Evolutionary conservation across 2,888 invertebrate genomes (phyloP), one percentile per base, ranked within the genome.

Genomic region (Ditula angustiorana): DNA sequence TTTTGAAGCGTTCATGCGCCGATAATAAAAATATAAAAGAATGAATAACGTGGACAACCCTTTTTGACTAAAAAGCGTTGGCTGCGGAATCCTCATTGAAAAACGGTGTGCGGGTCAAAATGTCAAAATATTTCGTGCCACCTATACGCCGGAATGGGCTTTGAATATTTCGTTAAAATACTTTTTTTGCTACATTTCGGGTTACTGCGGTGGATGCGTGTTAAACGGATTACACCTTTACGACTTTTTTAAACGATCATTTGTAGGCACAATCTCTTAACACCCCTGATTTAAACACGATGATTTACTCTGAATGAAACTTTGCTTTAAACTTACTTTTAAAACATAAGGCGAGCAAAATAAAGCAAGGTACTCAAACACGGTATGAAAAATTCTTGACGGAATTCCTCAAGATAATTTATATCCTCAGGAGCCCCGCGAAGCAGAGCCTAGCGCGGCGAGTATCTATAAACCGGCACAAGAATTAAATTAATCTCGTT

Each of bases 401-500:
- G 21, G 55, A 67, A 67, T 64, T 64, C 67, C 64, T 23, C 44
- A 49, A 44, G 60, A 37, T 62, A 69, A 69, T 69, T 68, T 70
- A 69, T 67, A 57, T 49, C 57, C 65, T 64, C 58, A 62, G 41
- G 30, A 60, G 52, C 53, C n/a, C 49, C 47, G 41, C 58, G 60
- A 35, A 61, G 65, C 65, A 63, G 66, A 68, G 67, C 61, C 69
- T 64, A 66, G 68, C 71, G 69, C 69, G 69, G 70, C 73, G 69
- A 69, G 72, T 73, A 69, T 69, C 72, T 70, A 70, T 69, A 61
- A 64, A 69, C 67, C 68, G 67, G 69, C 69, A 71, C 68, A 69
- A 74, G 85, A 85, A 86, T 91, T 86, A 86, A 90, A 90, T 90
- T 91, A 92, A 92, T 91, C 87, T 87, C 80, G 82, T 82, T 83